A percentile compares a stretch with the other conserved stretches of the same genome.
phyloP scores from a whole-genome alignment of 2,888 invertebrate species.

The Coelinius sp. region DNA sequence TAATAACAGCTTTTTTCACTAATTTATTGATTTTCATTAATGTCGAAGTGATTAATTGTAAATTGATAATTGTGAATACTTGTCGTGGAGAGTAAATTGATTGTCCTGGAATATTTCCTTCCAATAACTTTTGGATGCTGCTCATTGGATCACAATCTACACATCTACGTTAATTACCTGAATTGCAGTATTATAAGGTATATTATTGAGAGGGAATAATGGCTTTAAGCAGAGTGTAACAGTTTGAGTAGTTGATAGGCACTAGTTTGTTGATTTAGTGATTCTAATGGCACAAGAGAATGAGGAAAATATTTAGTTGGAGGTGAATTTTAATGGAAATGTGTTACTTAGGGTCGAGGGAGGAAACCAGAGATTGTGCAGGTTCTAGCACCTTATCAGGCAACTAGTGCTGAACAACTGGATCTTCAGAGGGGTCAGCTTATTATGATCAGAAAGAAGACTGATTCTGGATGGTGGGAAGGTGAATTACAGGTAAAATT shows the following conservation, averaged over 20 bases:
- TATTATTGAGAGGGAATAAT: conserved; percentile 42
- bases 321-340: conserved; percentile 15
- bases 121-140: conserved; percentile 52
- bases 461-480: conserved; percentile 99
- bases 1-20: conserved; percentile 48
- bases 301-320: neutral
- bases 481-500: conserved; percentile 89
- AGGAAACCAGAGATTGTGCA: conserved; percentile 94
- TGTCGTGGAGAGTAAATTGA: conserved; percentile 26
- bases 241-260: neutral
- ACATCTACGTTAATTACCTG: conserved; percentile 4
- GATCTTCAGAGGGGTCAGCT: conserved; percentile 92
- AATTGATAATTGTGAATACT: neutral
- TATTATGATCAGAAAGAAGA: conserved; percentile 96
- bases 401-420: conserved; percentile 92
- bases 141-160: conserved; percentile 29
- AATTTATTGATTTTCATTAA: conserved; percentile 5
- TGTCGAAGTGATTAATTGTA: neutral
- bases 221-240: conserved; percentile 5
- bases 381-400: conserved; percentile 93
- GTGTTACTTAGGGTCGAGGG: conserved; percentile 73
- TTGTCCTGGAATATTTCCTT: conserved; percentile 43
- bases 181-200: conserved; percentile 63
- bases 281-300: neutral
- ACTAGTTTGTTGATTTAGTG: neutral